A percentile compares a stretch with the other conserved stretches of the same genome.
phyloP scores from a whole-genome alignment of 2,113 vertebrate genomes.

The Progne subis region DNA sequence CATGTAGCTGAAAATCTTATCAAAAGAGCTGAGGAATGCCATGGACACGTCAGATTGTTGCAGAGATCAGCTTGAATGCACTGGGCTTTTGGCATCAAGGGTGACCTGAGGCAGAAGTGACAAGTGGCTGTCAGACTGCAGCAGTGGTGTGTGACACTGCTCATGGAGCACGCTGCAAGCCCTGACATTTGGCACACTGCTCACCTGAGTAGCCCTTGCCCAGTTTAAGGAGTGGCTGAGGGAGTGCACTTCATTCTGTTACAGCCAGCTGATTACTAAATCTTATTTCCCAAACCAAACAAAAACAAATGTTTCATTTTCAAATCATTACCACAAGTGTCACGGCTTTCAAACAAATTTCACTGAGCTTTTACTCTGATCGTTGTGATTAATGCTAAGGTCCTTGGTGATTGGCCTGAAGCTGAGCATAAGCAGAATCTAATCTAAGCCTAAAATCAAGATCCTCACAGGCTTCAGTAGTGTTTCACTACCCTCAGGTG shows the following conservation, averaged over 20 bases:
- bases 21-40: not conserved
- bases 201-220: not conserved
- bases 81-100: not conserved
- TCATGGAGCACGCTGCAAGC: not conserved
- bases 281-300: not conserved
- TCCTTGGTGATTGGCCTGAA: not conserved
- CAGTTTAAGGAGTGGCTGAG: not conserved
- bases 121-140: not conserved
- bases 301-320: not conserved
- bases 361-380: not conserved
- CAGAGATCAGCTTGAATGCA: not conserved
- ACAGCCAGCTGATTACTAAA: not conserved
- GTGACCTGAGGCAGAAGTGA: not conserved
- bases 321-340: not conserved
- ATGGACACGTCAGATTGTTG: not conserved
- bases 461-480: not conserved
- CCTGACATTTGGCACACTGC: not conserved
- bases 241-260: not conserved
- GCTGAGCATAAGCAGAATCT: not conserved
- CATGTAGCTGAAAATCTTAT: conserved; percentile 1
- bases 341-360: not conserved
- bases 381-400: not conserved
- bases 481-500: not conserved
- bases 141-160: not conserved
- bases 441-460: not conserved